Percentiles rank a stretch among this genome's conserved stretches.
Conservation (phyloP, 92 coral and sea anemone genomes). For the Blastomussa wellsi region DNA sequence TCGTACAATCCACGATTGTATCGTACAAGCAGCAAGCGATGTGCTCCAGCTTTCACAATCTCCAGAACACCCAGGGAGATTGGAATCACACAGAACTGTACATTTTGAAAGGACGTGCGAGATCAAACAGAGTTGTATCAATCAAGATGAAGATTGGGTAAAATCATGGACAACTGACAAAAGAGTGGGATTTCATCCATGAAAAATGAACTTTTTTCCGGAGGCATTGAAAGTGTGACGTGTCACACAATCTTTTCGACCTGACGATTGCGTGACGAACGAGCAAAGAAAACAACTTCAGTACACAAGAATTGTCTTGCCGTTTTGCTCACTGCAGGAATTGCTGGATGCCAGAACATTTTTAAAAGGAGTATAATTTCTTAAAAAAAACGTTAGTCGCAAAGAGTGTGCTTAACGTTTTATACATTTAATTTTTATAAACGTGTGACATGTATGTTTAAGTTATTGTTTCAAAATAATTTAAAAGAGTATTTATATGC, state of each 20-base stretch:
- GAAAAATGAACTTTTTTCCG: not conserved
- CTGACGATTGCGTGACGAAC: not conserved
- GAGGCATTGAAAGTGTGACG: not conserved
- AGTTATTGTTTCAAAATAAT: no score
- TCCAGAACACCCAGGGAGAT: slow-evolving; percentile 77
- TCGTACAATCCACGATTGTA: slow-evolving; percentile 82
- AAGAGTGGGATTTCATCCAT: not conserved
- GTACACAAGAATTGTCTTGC: not conserved
- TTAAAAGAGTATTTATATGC: not conserved
- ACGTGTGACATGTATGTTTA: not conserved
- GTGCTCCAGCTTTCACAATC: slow-evolving; percentile 87
- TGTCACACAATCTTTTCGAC: not conserved
- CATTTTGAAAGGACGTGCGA: slow-evolving; percentile 46
- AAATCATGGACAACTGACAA: not conserved
- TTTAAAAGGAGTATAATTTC: not conserved
- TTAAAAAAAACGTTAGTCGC: no score
- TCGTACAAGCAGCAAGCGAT: slow-evolving; percentile 74
- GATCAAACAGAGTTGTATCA: not conserved
- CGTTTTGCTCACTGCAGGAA: no score
- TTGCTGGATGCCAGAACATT: not conserved
- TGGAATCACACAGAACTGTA: slow-evolving; percentile 87
- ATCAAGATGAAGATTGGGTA: not conserved
- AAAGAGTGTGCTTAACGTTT: not conserved
- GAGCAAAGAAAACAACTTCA: not conserved
- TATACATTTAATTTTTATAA: not conserved